These are phyloP conservation scores for Melipona bicolor DNA, from an alignment of 2,888 invertebrate genomes.

Conservation along the genomic window DNA sequence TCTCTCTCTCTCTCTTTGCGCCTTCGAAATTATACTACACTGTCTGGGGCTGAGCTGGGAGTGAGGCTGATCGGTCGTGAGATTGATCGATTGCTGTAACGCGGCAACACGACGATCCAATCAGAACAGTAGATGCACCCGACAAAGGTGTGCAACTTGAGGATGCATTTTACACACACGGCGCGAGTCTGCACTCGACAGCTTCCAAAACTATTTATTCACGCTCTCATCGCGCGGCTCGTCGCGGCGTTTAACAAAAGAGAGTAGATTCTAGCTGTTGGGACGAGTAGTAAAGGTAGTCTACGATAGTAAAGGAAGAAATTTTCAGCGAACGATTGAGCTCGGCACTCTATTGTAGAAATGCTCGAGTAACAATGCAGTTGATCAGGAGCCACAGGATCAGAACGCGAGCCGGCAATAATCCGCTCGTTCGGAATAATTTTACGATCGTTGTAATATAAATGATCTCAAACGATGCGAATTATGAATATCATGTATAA, in stretches of 20 bases:
- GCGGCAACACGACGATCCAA: background rate
- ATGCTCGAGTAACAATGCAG: too few relatives aligned
- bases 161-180: background rate
- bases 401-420: too few relatives aligned
- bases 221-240: too few relatives aligned
- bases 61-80: slow-evolving; percentile 11
- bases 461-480: too few relatives aligned
- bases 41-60: background rate
- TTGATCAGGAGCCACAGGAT: too few relatives aligned
- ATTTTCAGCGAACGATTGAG: background rate
- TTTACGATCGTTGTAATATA: too few relatives aligned
- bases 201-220: background rate
- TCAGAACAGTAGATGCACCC: background rate
- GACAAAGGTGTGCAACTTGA: background rate
- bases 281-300: background rate
- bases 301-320: background rate
- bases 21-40: slow-evolving; percentile 12
- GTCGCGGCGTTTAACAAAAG: too few relatives aligned
- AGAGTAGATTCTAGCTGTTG: background rate
- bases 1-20: background rate
- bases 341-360: too few relatives aligned
- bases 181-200: background rate
- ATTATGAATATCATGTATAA: too few relatives aligned
- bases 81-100: slow-evolving; percentile 18
- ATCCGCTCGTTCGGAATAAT: too few relatives aligned